These are phyloP conservation scores for Pocota personata DNA, from an alignment of 2,888 invertebrate species.

Conservation along the genomic window DNA sequence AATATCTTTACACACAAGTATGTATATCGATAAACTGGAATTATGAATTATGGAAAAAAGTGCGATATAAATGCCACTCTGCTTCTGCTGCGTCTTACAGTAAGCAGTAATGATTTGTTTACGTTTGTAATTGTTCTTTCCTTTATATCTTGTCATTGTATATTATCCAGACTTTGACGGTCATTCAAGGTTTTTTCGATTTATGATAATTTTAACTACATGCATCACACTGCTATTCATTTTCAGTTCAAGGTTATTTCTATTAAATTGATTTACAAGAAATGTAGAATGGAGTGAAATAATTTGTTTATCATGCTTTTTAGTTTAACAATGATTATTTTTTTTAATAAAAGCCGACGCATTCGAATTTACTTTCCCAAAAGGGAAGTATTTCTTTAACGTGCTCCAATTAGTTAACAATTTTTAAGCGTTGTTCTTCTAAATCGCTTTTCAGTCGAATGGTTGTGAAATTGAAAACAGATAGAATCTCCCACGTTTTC, in stretches of 20 bases:
- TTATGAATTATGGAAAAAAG: slow-evolving; percentile 1
- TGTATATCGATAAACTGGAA: neutral
- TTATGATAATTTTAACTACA: neutral
- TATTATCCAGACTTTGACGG: neutral
- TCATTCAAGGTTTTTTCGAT: slow-evolving; percentile 26
- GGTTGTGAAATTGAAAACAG: neutral
- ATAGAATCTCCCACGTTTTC: neutral
- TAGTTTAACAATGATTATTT: neutral
- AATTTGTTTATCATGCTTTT: neutral
- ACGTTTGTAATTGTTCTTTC: neutral
- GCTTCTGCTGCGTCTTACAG: neutral
- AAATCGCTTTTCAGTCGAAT: neutral
- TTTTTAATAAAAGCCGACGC: too few species aligned
- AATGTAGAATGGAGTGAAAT: neutral
- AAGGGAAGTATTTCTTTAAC: neutral
- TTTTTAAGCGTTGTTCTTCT: neutral
- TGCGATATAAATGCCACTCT: neutral
- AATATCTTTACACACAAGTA: neutral
- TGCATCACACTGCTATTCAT: neutral
- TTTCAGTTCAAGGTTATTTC: slow-evolving; percentile 28
- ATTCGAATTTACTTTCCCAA: too few species aligned
- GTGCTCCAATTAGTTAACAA: neutral
- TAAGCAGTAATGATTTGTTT: neutral
- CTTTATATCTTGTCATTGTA: neutral
- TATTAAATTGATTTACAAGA: slow-evolving; percentile 13